A percentile compares a stretch with the other conserved stretches of the same genome.
phyloP scores from a whole-genome alignment of 2,113 vertebrate genomes.

The Propithecus coquereli region DNA sequence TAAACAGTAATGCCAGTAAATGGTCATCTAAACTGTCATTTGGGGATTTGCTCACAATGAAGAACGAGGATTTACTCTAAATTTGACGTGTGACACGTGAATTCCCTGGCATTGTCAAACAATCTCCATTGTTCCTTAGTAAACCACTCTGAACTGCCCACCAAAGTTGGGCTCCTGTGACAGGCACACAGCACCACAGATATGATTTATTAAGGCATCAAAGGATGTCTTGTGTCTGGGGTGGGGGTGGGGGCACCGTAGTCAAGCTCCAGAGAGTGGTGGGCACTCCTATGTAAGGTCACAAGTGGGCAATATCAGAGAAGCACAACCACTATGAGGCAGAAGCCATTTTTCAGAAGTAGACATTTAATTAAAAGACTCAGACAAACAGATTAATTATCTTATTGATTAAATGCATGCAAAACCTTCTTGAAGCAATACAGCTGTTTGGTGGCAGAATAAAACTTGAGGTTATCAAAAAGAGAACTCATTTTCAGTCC shows the following conservation, averaged over 20 bases:
- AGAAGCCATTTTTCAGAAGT: slow-evolving; percentile 58
- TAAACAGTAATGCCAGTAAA: slow-evolving; percentile 64
- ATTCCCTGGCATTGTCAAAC: slow-evolving; percentile 68
- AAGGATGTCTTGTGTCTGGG: neutral
- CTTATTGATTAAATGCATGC: slow-evolving; percentile 70
- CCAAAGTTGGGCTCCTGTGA: slow-evolving; percentile 41
- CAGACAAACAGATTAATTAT: slow-evolving; percentile 59
- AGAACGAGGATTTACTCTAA: slow-evolving; percentile 61
- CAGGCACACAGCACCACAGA: slow-evolving; percentile 48
- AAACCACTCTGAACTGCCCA: slow-evolving; percentile 24
- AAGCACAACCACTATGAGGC: neutral
- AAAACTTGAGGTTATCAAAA: slow-evolving; percentile 40
- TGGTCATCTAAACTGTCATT: slow-evolving; percentile 63
- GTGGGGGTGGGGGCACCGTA: slow-evolving; percentile 47
- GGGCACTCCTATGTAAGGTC: neutral
- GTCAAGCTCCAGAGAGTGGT: slow-evolving; percentile 33
- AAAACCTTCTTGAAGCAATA: slow-evolving; percentile 38
- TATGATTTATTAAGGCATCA: slow-evolving; percentile 53
- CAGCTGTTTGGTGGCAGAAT: slow-evolving; percentile 51
- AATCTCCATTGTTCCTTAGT: slow-evolving; percentile 55
- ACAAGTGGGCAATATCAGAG: neutral
- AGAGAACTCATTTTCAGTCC: neutral
- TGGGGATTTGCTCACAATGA: slow-evolving; percentile 74
- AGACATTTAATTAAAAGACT: slow-evolving; percentile 75
- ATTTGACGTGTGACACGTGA: slow-evolving; percentile 57